Percentiles rank a stretch among this genome's conserved stretches.
Conservation (phyloP, 1,140 invertebrate genomes). For the Gonioctena quinquepunctata region DNA sequence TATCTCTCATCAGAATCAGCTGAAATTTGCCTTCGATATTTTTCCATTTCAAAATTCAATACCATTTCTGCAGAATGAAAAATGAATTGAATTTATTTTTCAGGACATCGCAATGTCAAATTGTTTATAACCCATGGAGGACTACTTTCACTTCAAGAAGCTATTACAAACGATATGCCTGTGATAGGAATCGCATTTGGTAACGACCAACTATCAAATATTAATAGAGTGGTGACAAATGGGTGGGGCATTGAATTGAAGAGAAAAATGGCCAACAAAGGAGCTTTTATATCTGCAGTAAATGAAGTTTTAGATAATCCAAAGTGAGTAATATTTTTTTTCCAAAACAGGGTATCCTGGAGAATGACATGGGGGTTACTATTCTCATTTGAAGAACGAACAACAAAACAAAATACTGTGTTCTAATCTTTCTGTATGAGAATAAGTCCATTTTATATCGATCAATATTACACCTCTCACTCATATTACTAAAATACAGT, state of each 20-base stretch:
- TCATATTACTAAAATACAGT: too few relatives aligned
- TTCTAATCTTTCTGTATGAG: too few relatives aligned
- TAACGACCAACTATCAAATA: conserved; percentile 52
- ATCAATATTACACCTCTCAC: too few relatives aligned
- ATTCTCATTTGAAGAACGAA: too few relatives aligned
- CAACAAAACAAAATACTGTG: too few relatives aligned
- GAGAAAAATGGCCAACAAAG: conserved; percentile 30
- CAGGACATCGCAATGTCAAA: conserved; percentile 55
- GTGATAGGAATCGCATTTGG: conserved; percentile 57
- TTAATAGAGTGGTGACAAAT: conserved; percentile 34
- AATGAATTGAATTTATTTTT: conserved; percentile 26
- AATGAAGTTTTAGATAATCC: conserved; percentile 31
- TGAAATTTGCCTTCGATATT: too few relatives aligned
- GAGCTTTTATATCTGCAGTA: conserved; percentile 32
- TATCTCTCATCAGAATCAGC: too few relatives aligned
- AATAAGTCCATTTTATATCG: too few relatives aligned
- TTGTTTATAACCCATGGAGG: conserved; percentile 61
- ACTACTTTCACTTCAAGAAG: conserved; percentile 59
- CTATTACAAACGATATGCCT: conserved; percentile 58
- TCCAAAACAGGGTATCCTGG: too few relatives aligned
- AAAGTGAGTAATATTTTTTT: conserved; percentile 26
- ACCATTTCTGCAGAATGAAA: too few relatives aligned
- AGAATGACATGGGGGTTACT: too few relatives aligned
- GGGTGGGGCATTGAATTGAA: conserved; percentile 46
- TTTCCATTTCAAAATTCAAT: too few relatives aligned